phyloP scores from a whole-genome alignment of 2,888 invertebrate species.

The Zonitis immaculata region DNA sequence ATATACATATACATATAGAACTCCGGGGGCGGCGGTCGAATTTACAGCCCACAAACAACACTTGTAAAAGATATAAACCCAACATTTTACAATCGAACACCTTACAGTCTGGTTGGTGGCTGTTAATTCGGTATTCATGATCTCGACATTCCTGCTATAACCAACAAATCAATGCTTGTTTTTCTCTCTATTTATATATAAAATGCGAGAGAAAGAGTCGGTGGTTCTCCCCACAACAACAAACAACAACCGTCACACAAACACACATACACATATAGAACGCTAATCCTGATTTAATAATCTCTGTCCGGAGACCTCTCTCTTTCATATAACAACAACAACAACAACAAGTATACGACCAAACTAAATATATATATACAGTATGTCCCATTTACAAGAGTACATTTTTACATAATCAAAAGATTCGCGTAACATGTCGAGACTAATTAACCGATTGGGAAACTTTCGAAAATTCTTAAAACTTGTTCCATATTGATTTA shows the following conservation, averaged over 20 bases:
- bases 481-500: too few relatives aligned
- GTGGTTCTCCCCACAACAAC: not conserved
- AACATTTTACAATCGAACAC: constrained; percentile 34
- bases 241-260: constrained; percentile 35
- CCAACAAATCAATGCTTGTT: constrained; percentile 46
- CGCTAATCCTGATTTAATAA: constrained; percentile 52
- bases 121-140: constrained; percentile 30
- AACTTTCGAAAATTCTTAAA: too few relatives aligned
- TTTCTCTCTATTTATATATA: constrained; percentile 32
- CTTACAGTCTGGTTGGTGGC: constrained; percentile 27
- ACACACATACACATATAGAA: constrained; percentile 27
- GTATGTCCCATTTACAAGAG: too few relatives aligned
- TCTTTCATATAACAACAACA: constrained; percentile 29
- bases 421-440: too few relatives aligned
- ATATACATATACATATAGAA: too few relatives aligned
- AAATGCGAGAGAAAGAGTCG: not conserved
- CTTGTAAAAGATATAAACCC: constrained; percentile 30
- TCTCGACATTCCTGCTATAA: constrained; percentile 32
- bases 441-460: too few relatives aligned
- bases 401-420: too few relatives aligned
- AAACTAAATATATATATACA: too few relatives aligned
- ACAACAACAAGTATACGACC: constrained; percentile 14
- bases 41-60: constrained; percentile 31
- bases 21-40: constrained; percentile 10
- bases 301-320: constrained; percentile 37